Evolutionary conservation across 2,888 invertebrate species (phyloP), one percentile per base, ranked within the genome.

Genomic region (Drosophila gaucha): DNA sequence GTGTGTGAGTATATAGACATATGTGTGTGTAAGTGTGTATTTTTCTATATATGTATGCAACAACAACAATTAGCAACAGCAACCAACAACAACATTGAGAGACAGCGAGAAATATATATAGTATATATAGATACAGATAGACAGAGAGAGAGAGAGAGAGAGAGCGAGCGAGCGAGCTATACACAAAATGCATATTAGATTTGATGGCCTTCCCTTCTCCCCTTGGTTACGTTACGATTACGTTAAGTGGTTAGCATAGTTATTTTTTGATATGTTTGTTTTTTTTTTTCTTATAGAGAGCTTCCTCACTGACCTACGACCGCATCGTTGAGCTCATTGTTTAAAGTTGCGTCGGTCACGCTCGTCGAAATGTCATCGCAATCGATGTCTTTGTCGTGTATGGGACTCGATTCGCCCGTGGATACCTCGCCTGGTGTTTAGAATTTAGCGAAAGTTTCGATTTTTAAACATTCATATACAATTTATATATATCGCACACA

Each of bases 361-460:
- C 89, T 87, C 71, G 90, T 89, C 68, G 89, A 89, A 77, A 77
- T 86, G 78, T 89, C 85, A 76, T 90, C 91, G 73, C 89, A 87
- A 83, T 90, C 91, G 77, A 89, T 84, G 67, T 89, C 90, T 89
- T 91, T 92, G 76, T 90, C 89, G 85, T 90, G 89, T 68, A 90
- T 89, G 78, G 92, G 92, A 87, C 92, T 92, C 82, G 91, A 89
- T 71, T 91, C 91, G 85, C 91, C 90, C 69, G 91, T 90, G 76
- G 92, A 92, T 78, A 92, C 92, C 89, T 92, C 92, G 91, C 92
- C 92, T 92, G 88, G 63, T 78, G 33, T 67, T 47, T 68, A 26
- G 55, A 66, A 74, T 70, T n/a, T n/a, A n/a, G n/a, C n/a, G n/a
- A n/a, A n/a, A n/a, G n/a, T n/a, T 70, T 51, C 41, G 67, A 56